Evolutionary conservation across 2,797 vertebrate species (phyloP).

Genomic region (Poeciliopsis paucimaculata): DNA sequence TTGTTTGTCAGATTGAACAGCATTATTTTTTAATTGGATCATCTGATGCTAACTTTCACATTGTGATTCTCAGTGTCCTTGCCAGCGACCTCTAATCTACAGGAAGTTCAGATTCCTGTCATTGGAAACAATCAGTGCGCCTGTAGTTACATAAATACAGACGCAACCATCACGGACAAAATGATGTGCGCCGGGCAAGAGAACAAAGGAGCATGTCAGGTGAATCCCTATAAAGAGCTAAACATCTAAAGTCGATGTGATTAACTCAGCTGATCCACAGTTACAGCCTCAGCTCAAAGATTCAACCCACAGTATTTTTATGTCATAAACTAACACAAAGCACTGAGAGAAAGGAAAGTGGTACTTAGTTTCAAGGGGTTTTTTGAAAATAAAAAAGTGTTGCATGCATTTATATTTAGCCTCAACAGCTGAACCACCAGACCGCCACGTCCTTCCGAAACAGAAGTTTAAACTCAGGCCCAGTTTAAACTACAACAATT

Average conservation of each 20-base stretch:
- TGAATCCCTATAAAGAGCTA: slow-evolving; percentile 16
- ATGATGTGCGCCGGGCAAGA: slow-evolving; percentile 75
- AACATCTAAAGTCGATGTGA: background rate
- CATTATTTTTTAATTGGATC: background rate
- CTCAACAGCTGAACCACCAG: background rate
- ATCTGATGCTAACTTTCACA: background rate
- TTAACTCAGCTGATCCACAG: background rate
- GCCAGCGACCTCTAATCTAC: slow-evolving; percentile 37
- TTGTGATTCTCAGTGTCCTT: slow-evolving; percentile 32
- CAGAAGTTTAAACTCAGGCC: no score
- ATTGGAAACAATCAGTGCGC: slow-evolving; percentile 63
- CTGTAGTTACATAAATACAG: background rate
- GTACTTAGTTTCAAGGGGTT: background rate
- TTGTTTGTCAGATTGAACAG: background rate
- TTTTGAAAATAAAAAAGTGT: background rate
- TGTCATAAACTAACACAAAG: background rate
- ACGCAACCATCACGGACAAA: slow-evolving; percentile 18
- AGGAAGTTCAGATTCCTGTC: slow-evolving; percentile 74
- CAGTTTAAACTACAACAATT: no score
- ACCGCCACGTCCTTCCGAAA: background rate
- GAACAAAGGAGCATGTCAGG: slow-evolving; percentile 73
- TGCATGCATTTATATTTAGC: background rate
- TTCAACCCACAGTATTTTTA: background rate
- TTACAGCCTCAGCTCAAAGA: background rate
- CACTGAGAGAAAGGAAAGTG: background rate